These are phyloP conservation scores for Leucophenga maculata DNA, from an alignment of 2,888 invertebrate genomes.

Conservation along the genomic window DNA sequence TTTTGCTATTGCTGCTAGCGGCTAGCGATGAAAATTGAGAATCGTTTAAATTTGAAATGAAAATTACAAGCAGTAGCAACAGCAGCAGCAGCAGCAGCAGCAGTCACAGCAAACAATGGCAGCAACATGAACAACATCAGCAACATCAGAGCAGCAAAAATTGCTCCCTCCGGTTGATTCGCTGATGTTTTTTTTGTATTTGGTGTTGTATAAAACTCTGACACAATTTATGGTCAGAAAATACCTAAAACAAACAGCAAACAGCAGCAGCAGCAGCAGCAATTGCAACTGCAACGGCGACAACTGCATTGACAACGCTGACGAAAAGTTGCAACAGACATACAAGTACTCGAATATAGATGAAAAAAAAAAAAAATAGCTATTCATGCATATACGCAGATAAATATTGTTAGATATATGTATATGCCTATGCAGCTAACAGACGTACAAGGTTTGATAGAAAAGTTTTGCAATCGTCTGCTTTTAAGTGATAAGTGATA, in stretches of 20 bases:
- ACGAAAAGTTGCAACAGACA: constrained; percentile 52
- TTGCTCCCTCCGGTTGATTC: neutral
- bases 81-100: neutral
- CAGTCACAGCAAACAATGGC: constrained; percentile 32
- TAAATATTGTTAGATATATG: constrained; percentile 21
- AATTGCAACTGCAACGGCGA: neutral
- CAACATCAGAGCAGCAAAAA: constrained; percentile 1
- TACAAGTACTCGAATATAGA: constrained; percentile 20
- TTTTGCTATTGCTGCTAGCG: neutral
- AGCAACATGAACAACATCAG: constrained; percentile 3
- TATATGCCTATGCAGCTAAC: constrained; percentile 14
- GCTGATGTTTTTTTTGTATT: constrained; percentile 16
- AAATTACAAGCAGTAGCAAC: constrained; percentile 18
- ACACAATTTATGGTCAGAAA: constrained; percentile 24
- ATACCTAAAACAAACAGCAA: constrained; percentile 12
- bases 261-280: neutral
- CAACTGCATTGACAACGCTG: constrained; percentile 29
- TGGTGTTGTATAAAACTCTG: constrained; percentile 24
- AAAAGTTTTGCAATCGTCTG: no score
- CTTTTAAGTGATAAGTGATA: no score
- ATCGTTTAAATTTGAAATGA: constrained; percentile 41
- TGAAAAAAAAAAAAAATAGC: neutral
- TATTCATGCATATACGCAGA: constrained; percentile 52
- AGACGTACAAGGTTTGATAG: no score
- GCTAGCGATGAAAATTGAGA: constrained; percentile 38